Percentiles rank a stretch among this genome's conserved stretches.
phyloP scores from a whole-genome alignment of 2,113 vertebrate species.

The Salvator merianae region DNA sequence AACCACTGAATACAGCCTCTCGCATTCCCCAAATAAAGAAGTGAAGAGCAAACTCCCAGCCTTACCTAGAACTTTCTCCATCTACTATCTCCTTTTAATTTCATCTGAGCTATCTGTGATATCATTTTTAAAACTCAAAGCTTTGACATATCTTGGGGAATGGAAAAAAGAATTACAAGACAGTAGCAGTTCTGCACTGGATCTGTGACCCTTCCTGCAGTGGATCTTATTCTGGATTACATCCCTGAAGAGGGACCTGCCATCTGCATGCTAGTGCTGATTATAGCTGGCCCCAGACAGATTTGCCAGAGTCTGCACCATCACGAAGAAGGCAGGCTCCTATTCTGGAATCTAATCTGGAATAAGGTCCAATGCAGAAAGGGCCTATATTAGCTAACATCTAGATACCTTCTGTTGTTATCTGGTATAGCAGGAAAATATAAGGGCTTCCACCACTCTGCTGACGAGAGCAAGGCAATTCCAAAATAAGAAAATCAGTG shows the following conservation, averaged over 20 bases:
- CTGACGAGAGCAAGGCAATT: neutral
- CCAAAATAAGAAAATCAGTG: neutral
- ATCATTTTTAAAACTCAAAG: neutral
- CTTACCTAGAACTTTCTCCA: slow-evolving; percentile 21
- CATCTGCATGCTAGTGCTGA: too few relatives aligned
- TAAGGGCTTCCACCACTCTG: neutral
- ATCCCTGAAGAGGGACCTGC: too few relatives aligned
- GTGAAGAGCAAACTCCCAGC: neutral
- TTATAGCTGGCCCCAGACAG: too few relatives aligned
- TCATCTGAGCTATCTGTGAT: slow-evolving; percentile 17
- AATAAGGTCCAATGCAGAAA: too few relatives aligned
- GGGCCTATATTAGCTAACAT: neutral
- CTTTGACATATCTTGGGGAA: neutral
- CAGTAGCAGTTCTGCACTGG: neutral
- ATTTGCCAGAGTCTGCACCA: too few relatives aligned
- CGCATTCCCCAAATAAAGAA: neutral
- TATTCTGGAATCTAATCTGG: too few relatives aligned
- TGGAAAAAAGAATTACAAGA: neutral
- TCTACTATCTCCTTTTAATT: slow-evolving; percentile 13
- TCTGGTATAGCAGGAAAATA: neutral
- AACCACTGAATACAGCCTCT: neutral
- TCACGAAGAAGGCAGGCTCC: too few relatives aligned
- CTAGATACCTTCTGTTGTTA: neutral
- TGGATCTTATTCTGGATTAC: too few relatives aligned
- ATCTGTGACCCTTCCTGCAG: too few relatives aligned